Conservation (phyloP, 2,113 vertebrate species). For the Lucifuga dentata region DNA sequence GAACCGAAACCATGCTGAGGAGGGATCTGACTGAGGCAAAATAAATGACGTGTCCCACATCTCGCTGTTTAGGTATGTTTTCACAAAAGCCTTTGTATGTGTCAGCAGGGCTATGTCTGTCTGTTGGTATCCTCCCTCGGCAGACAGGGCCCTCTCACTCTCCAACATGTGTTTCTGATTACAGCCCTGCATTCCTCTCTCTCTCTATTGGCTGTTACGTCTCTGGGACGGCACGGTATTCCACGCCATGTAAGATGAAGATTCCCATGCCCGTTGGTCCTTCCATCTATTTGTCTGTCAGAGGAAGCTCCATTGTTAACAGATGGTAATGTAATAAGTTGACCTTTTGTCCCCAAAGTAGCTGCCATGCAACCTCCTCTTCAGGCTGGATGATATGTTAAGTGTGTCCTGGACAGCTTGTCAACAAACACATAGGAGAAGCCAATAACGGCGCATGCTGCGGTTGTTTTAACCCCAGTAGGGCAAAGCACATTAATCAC, state of each 20-base stretch:
- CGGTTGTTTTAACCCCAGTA: conserved; percentile 77
- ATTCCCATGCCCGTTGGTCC: conserved; percentile 74
- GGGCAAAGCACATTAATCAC: conserved; percentile 80
- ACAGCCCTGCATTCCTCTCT: conserved; percentile 62
- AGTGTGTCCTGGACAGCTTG: conserved; percentile 87
- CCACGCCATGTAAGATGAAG: conserved; percentile 68
- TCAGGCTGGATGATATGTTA: conserved; percentile 83
- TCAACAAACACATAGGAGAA: conserved; percentile 86
- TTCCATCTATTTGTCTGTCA: conserved; percentile 72
- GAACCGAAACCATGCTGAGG: conserved; percentile 52
- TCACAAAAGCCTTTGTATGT: conserved; percentile 60
- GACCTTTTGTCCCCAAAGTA: conserved; percentile 76
- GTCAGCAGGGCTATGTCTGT: conserved; percentile 55
- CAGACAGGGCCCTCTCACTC: conserved; percentile 60
- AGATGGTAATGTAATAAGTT: conserved; percentile 84
- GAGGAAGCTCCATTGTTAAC: conserved; percentile 80
- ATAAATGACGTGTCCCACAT: conserved; percentile 69
- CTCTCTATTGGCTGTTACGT: conserved; percentile 56
- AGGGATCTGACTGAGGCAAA: conserved; percentile 38
- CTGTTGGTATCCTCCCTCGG: conserved; percentile 62
- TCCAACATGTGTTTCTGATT: conserved; percentile 76
- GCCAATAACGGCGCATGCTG: conserved; percentile 69
- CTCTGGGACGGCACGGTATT: conserved; percentile 47
- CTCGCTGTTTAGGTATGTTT: conserved; percentile 69
- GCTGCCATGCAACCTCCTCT: conserved; percentile 74